Evolutionary conservation across 1,140 invertebrate genomes (phyloP).

Genomic region (Cydia amplana): DNA sequence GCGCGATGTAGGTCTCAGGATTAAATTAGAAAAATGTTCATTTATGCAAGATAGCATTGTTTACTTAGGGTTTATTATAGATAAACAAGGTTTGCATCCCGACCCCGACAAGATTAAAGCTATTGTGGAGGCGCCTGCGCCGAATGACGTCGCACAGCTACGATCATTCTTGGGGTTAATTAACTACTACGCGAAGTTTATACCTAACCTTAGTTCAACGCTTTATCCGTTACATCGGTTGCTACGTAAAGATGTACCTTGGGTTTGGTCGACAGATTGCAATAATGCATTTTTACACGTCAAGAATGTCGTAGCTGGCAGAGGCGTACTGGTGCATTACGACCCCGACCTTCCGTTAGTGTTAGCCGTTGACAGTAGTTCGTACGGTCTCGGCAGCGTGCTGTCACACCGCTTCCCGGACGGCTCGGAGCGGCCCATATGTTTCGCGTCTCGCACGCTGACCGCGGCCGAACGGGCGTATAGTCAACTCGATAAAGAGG

Average conservation of each 20-base stretch:
- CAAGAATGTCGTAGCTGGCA: slow-evolving; percentile 43
- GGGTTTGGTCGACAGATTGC: slow-evolving; percentile 2
- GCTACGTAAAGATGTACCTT: slow-evolving; percentile 33
- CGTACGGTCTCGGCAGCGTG: slow-evolving; percentile 71
- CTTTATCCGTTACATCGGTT: slow-evolving; percentile 28
- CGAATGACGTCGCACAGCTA: slow-evolving; percentile 54
- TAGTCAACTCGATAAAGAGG: too few species aligned
- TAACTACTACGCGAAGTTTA: slow-evolving; percentile 34
- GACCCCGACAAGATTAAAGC: slow-evolving; percentile 57
- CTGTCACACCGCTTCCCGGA: slow-evolving; percentile 61
- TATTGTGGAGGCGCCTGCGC: slow-evolving; percentile 55
- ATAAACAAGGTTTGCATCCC: slow-evolving; percentile 53
- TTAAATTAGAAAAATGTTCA: slow-evolving; percentile 37
- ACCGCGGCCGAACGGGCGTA: too few species aligned
- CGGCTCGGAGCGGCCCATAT: slow-evolving; percentile 69
- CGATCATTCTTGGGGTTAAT: slow-evolving; percentile 36
- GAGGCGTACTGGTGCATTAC: slow-evolving; percentile 52
- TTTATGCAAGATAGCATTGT: slow-evolving; percentile 34
- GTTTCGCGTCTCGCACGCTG: slow-evolving; percentile 41
- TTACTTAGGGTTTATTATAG: slow-evolving; percentile 63
- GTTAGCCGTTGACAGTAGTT: slow-evolving; percentile 64
- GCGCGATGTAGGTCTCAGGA: neutral
- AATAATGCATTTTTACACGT: slow-evolving; percentile 39
- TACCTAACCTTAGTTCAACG: slow-evolving; percentile 13
- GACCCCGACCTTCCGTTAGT: slow-evolving; percentile 54